Conservation (phyloP, 2,113 vertebrate species). For the Carassius auratus region DNA sequence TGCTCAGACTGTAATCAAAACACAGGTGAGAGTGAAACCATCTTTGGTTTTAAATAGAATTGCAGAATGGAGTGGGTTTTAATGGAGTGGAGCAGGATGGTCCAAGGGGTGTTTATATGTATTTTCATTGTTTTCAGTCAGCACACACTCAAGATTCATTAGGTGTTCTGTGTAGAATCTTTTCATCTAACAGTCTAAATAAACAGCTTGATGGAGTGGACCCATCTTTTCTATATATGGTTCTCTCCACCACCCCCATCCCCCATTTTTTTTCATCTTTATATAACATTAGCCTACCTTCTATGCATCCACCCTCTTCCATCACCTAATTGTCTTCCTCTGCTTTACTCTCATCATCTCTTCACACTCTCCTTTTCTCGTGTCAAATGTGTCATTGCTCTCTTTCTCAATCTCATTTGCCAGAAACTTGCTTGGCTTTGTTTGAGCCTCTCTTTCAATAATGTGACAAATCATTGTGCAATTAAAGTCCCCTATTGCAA, state of each 20-base stretch:
- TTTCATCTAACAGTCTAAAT: neutral
- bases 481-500: constrained; percentile 25
- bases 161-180: neutral
- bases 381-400: constrained; percentile 42
- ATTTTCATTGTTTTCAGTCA: neutral
- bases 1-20: constrained; percentile 30
- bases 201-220: neutral
- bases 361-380: constrained; percentile 12
- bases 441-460: constrained; percentile 36
- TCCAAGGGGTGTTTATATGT: neutral
- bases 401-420: constrained; percentile 46
- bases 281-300: constrained; percentile 1
- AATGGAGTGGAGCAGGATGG: neutral
- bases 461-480: constrained; percentile 30
- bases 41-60: neutral
- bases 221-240: neutral
- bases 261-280: neutral
- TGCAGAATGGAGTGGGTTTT: constrained; percentile 5
- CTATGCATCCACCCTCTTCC: neutral
- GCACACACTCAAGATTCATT: neutral
- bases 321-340: constrained; percentile 6
- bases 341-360: constrained; percentile 33
- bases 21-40: constrained; percentile 7
- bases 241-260: constrained; percentile 7
- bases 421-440: constrained; percentile 41